Percentiles rank a stretch among this genome's conserved stretches.
Evolutionary conservation across 2,113 vertebrate species (phyloP).

Genomic region (Oryzias woworae): DNA sequence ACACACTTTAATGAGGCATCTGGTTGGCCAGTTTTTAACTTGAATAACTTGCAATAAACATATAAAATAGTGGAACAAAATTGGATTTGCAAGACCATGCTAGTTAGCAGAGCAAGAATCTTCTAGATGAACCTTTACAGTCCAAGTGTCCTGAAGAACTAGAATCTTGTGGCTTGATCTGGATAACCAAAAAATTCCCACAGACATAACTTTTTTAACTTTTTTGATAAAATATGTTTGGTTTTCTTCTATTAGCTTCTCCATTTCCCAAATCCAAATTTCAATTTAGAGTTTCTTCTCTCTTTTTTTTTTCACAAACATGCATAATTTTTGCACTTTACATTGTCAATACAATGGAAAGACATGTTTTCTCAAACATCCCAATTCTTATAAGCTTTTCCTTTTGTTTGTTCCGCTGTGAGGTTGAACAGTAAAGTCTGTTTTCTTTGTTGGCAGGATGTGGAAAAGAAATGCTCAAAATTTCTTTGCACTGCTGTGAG

Average conservation of each 20-base stretch:
- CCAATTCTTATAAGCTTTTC: not conserved
- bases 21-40: too few relatives aligned
- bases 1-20: too few relatives aligned
- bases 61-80: too few relatives aligned
- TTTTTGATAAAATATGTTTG: too few relatives aligned
- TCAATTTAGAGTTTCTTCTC: not conserved
- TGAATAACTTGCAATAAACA: too few relatives aligned
- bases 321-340: not conserved
- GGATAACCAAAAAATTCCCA: slow-evolving; percentile 6
- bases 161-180: too few relatives aligned
- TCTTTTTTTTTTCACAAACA: not conserved
- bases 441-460: not conserved
- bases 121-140: too few relatives aligned
- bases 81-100: too few relatives aligned
- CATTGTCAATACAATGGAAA: not conserved
- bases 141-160: too few relatives aligned
- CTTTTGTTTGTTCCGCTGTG: too few relatives aligned
- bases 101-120: too few relatives aligned
- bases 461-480: not conserved
- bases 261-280: not conserved
- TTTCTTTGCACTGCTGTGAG: not conserved
- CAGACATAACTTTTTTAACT: not conserved
- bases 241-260: not conserved
- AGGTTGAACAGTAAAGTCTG: too few relatives aligned
- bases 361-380: not conserved